These are phyloP conservation scores for Onychostoma macrolepis DNA, from an alignment of 2,113 vertebrate species.

Conservation along the genomic window DNA sequence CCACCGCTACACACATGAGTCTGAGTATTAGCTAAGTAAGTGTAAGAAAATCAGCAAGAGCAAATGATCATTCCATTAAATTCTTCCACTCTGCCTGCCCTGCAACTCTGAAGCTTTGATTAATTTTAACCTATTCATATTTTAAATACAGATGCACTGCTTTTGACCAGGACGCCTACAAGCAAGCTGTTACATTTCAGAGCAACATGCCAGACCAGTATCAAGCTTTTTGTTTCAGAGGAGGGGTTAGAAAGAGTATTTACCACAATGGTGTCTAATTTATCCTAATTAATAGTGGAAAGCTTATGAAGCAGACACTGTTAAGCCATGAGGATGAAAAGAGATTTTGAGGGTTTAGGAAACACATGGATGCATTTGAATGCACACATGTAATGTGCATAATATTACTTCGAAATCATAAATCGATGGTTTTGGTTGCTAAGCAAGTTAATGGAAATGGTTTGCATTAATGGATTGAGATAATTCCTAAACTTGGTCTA, in stretches of 20 bases:
- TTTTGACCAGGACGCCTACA: background rate
- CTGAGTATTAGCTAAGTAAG: background rate
- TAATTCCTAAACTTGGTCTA: background rate
- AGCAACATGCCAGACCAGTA: background rate
- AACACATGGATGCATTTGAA: conserved; percentile 13
- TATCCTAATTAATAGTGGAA: conserved; percentile 27
- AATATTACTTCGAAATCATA: background rate
- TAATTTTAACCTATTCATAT: background rate
- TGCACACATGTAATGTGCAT: background rate
- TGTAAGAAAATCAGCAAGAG: background rate
- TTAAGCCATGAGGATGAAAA: background rate
- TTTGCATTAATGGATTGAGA: background rate
- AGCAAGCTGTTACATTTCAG: background rate
- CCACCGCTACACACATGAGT: background rate
- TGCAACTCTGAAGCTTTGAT: background rate
- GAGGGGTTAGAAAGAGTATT: background rate
- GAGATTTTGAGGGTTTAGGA: conserved; percentile 16
- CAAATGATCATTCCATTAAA: background rate
- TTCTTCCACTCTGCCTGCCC: background rate
- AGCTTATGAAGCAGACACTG: background rate
- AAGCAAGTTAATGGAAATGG: too few species aligned
- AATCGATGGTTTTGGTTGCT: background rate
- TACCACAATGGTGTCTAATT: background rate
- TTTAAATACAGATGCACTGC: background rate
- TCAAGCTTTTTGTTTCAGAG: background rate